Base-by-base conservation (phyloP, 2,113 vertebrate species). In the Scolopax mira region DNA sequence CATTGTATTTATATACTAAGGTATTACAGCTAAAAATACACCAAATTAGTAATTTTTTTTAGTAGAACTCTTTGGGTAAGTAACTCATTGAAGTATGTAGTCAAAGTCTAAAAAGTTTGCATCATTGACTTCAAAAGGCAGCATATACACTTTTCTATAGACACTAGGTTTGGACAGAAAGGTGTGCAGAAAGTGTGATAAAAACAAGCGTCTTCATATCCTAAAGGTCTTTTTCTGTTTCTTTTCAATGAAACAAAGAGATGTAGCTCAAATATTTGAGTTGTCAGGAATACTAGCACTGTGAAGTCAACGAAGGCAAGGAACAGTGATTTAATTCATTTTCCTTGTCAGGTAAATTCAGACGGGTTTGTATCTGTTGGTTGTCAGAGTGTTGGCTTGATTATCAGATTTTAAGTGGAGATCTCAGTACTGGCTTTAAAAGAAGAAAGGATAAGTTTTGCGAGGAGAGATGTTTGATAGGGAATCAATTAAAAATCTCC, bases 71-170 rank as follows among this genome's bases (percentile, higher is more conserved):
- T 1, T 77, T 79, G 42, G 55, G 21, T 28, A 73, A 84, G 55
- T 52, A 77, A 70, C 6, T 49, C 23, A 19, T 71, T 84, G 7
- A 93, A 77, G 11, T 18, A 13, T 7, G 23, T 30, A 41, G 58
- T 13, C 6, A 6, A 74, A 89, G 16, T 62, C 31, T 74, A 7
- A 70, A 62, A 88, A 70, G 18, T 51, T 49, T 83, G 31, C 58
- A 46, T 18, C 33, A 55, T 10, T 88, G 48, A 85, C 24, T 79
- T 90, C 44, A 49, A 85, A 87, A 11, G 19, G 57, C 30, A 77
- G 24, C 4, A 3, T 0, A 0, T 1, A 39, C 22, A 8, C 18
- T 83, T 62, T 77, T 69, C 41, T 55, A 46, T 27, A 57, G 27
- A n/a, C 13, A 35, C 33, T 6, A 83, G 42, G 35, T 92, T 67